Evolutionary conservation across 1,140 invertebrate species (phyloP).

Genomic region (Hylyphantes graminicola): DNA sequence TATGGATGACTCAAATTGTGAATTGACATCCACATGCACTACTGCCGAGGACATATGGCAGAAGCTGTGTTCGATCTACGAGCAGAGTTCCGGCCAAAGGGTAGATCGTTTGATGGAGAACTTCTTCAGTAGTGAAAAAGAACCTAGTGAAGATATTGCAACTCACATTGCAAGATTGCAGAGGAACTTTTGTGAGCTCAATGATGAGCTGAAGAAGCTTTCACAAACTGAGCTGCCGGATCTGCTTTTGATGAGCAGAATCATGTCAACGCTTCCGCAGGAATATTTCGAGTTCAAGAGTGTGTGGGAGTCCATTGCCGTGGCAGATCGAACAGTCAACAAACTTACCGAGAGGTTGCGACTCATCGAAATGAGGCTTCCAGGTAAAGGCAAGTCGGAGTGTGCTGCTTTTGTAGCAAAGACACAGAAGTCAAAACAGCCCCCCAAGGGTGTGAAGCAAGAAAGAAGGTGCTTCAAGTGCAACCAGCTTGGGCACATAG

Average conservation of each 20-base stretch:
- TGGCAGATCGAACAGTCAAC: background rate
- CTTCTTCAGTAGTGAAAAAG: background rate
- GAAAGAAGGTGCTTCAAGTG: background rate
- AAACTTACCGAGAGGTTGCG: slow-evolving; percentile 11
- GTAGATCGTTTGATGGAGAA: background rate
- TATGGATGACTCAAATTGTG: background rate
- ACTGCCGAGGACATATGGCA: background rate
- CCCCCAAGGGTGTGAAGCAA: background rate
- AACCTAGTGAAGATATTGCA: background rate
- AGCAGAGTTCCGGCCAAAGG: background rate
- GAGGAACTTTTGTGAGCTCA: slow-evolving; percentile 11
- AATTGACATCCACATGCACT: background rate
- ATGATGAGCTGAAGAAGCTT: background rate
- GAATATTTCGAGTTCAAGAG: slow-evolving; percentile 27
- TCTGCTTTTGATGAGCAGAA: slow-evolving; percentile 1
- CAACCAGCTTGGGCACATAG: background rate
- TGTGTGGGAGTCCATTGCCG: background rate
- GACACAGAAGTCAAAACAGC: background rate
- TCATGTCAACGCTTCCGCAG: background rate
- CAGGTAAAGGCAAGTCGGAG: background rate
- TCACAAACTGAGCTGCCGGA: background rate
- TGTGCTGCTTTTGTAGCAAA: background rate
- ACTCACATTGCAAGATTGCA: background rate
- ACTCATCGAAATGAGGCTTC: slow-evolving; percentile 5
- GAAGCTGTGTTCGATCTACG: background rate